These are phyloP conservation scores for Leptopilina syphax DNA, from an alignment of 2,888 invertebrate genomes.

Conservation along the genomic window DNA sequence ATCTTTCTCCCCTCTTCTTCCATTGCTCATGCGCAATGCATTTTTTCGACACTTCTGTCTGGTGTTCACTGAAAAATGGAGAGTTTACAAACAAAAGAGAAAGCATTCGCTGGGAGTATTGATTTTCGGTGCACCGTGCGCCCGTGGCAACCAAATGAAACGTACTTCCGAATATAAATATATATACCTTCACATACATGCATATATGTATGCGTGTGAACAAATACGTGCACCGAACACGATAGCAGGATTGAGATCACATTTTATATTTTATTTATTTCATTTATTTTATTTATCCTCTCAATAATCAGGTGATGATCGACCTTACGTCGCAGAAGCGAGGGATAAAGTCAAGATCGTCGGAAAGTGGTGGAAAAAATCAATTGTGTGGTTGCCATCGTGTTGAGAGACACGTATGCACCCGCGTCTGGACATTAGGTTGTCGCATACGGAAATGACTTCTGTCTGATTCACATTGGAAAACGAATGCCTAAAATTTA, in stretches of 20 bases:
- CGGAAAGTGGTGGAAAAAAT: neutral
- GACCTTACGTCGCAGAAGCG: neutral
- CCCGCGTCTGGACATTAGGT: constrained; percentile 40
- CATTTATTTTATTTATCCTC: neutral
- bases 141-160: constrained; percentile 41
- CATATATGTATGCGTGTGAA: constrained; percentile 41
- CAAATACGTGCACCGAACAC: constrained; percentile 21
- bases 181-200: constrained; percentile 41
- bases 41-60: constrained; percentile 11
- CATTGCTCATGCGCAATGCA: constrained; percentile 36
- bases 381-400: neutral
- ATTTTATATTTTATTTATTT: neutral
- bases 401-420: constrained; percentile 1
- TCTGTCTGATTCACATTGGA: neutral
- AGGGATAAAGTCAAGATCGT: constrained; percentile 13
- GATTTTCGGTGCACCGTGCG: constrained; percentile 25
- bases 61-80: constrained; percentile 1
- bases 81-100: constrained; percentile 27
- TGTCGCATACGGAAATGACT: constrained; percentile 40
- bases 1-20: too few species aligned
- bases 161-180: constrained; percentile 41
- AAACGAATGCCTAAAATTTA: neutral
- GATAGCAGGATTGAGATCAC: constrained; percentile 14
- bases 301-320: neutral
- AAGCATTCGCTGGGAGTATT: constrained; percentile 16